These are phyloP conservation scores for Diorhabda carinulata DNA, from an alignment of 1,140 invertebrate genomes.

Conservation along the genomic window DNA sequence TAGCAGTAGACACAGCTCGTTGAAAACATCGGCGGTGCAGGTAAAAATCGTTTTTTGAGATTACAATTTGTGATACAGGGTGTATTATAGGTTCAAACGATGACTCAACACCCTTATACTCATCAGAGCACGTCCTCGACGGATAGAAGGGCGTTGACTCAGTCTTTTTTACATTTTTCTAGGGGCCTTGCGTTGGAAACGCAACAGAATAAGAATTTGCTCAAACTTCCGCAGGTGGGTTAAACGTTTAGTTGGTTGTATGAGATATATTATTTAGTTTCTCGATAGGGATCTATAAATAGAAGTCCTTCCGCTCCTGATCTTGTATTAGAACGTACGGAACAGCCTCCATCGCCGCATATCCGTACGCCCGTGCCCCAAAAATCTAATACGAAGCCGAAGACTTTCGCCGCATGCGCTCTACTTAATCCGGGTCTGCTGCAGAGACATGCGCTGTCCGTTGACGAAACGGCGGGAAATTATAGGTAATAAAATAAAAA, in stretches of 20 bases:
- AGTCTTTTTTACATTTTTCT: conserved; percentile 67
- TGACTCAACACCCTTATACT: conserved; percentile 35
- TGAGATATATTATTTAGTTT: not conserved
- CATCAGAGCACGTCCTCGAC: conserved; percentile 27
- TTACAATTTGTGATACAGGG: conserved; percentile 26
- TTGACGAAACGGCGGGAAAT: conserved; percentile 53
- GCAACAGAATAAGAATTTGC: conserved; percentile 26
- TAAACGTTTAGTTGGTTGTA: not conserved
- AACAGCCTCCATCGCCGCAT: conserved; percentile 27
- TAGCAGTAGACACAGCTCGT: conserved; percentile 33
- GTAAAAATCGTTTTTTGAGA: conserved; percentile 34
- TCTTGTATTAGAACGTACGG: conserved; percentile 30
- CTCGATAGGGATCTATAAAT: conserved; percentile 40
- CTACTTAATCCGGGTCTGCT: conserved; percentile 56
- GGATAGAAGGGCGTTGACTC: conserved; percentile 60
- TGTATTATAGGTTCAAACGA: conserved; percentile 26
- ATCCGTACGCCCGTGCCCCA: conserved; percentile 1
- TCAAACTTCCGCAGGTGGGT: conserved; percentile 36
- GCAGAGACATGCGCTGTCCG: conserved; percentile 59
- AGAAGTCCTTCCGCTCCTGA: conserved; percentile 46
- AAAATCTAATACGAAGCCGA: conserved; percentile 18
- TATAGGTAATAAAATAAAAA: conserved; percentile 41
- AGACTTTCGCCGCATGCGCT: conserved; percentile 49
- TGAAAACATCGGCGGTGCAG: conserved; percentile 43
- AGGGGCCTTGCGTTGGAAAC: conserved; percentile 51